A percentile compares a stretch with the other conserved stretches of the same genome.
Evolutionary conservation across 2,888 invertebrate species (phyloP).

Genomic region (Monoplex corrugatus): DNA sequence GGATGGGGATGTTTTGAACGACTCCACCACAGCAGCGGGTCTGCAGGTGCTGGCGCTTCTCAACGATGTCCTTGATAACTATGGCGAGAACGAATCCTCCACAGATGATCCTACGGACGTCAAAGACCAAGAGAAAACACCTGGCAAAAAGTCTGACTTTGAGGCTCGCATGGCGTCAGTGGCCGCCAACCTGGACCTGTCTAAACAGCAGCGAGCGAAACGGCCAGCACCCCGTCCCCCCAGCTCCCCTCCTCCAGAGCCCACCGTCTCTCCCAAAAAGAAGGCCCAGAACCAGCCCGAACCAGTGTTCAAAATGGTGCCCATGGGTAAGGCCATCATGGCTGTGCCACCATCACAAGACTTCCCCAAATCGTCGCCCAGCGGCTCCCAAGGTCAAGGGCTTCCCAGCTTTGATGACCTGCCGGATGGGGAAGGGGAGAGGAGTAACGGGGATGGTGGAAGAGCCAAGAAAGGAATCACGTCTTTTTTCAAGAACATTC

Average conservation of each 20-base stretch:
- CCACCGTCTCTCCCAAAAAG: conserved; percentile 59
- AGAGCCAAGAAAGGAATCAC: conserved; percentile 69
- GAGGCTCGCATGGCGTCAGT: conserved; percentile 73
- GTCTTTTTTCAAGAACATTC: conserved; percentile 71
- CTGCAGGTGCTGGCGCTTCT: conserved; percentile 70
- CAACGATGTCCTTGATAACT: conserved; percentile 69
- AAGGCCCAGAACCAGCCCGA: conserved; percentile 59
- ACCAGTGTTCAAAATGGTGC: conserved; percentile 75
- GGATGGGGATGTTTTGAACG: conserved; percentile 58
- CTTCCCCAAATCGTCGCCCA: neutral
- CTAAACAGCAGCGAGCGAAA: conserved; percentile 64
- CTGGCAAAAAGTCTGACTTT: conserved; percentile 66
- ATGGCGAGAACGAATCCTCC: conserved; percentile 57
- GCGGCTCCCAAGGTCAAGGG: neutral
- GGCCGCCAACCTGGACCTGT: conserved; percentile 70
- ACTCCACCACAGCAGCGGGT: conserved; percentile 61
- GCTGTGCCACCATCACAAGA: conserved; percentile 52
- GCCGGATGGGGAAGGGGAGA: conserved; percentile 29
- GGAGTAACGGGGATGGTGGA: conserved; percentile 51
- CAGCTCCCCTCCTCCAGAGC: conserved; percentile 67
- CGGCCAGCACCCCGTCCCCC: conserved; percentile 73
- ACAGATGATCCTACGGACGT: conserved; percentile 50
- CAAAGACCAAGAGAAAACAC: neutral
- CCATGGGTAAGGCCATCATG: conserved; percentile 69
- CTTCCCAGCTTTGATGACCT: conserved; percentile 49